Evolutionary conservation across 2,888 invertebrate genomes (phyloP).

Genomic region (Lepidonotus clava): DNA sequence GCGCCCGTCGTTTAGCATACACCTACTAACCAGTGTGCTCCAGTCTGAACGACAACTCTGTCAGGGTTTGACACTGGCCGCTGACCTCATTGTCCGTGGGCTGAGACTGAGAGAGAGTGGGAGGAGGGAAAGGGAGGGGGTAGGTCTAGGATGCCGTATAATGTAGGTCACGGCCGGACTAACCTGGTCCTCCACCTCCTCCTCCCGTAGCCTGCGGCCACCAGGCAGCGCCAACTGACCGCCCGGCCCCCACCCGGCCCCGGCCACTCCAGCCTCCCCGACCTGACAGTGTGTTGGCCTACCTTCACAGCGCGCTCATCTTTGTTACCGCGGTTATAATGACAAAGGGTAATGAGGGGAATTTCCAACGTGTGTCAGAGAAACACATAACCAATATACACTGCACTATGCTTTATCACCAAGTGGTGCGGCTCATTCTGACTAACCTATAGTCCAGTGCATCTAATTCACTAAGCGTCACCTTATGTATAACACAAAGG

Average conservation of each 20-base stretch:
- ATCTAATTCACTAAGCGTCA: no score
- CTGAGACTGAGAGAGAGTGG: not conserved
- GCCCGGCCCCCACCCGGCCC: no score
- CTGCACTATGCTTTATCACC: no score
- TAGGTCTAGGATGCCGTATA: not conserved
- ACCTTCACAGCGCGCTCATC: no score
- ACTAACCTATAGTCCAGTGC: no score
- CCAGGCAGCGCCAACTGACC: not conserved
- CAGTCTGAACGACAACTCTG: not conserved
- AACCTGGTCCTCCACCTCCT: not conserved
- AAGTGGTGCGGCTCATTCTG: no score
- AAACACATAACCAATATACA: no score
- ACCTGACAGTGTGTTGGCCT: not conserved
- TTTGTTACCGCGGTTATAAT: no score
- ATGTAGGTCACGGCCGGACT: constrained; percentile 30
- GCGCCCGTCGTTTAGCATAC: not conserved
- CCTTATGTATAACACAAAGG: no score
- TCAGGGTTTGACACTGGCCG: not conserved
- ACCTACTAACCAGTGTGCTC: not conserved
- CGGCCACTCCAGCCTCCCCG: not conserved
- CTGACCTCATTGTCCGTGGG: not conserved
- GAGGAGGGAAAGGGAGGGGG: not conserved
- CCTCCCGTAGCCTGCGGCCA: not conserved
- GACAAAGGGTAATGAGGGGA: no score
- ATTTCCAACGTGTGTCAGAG: no score